phyloP scores from a whole-genome alignment of 2,797 vertebrate species.

The Podarcis siculus region DNA sequence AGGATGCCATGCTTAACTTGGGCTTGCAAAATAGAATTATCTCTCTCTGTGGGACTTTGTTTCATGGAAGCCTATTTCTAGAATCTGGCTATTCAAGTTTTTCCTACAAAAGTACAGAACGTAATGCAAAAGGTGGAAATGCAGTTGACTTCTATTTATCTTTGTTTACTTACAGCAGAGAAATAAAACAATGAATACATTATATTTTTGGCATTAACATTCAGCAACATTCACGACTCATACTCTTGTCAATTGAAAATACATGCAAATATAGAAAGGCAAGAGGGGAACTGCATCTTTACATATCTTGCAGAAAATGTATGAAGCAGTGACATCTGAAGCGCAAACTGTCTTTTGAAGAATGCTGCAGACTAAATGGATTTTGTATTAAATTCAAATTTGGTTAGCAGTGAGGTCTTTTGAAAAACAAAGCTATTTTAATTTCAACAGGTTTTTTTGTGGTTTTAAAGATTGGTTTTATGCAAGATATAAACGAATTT shows the following conservation, averaged over 20 bases:
- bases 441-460: not conserved
- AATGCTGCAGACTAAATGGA: not conserved
- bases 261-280: slow-evolving; percentile 40
- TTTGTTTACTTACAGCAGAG: slow-evolving; percentile 30
- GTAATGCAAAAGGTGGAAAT: not conserved
- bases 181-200: not conserved
- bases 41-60: not conserved
- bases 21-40: not conserved
- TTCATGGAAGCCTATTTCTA: not conserved
- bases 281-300: slow-evolving; percentile 26
- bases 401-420: not conserved
- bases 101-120: not conserved
- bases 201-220: slow-evolving; percentile 47
- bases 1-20: not conserved
- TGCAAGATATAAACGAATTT: not conserved
- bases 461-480: not conserved
- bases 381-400: not conserved
- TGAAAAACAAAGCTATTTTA: not conserved
- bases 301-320: slow-evolving; percentile 26
- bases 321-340: slow-evolving; percentile 28
- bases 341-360: slow-evolving; percentile 34
- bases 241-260: slow-evolving; percentile 42
- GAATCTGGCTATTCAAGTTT: slow-evolving; percentile 19
- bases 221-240: slow-evolving; percentile 43
- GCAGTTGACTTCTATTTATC: slow-evolving; percentile 20